Evolutionary conservation across 1,140 invertebrate species (phyloP).

Genomic region (Ostrea denselamellosa): DNA sequence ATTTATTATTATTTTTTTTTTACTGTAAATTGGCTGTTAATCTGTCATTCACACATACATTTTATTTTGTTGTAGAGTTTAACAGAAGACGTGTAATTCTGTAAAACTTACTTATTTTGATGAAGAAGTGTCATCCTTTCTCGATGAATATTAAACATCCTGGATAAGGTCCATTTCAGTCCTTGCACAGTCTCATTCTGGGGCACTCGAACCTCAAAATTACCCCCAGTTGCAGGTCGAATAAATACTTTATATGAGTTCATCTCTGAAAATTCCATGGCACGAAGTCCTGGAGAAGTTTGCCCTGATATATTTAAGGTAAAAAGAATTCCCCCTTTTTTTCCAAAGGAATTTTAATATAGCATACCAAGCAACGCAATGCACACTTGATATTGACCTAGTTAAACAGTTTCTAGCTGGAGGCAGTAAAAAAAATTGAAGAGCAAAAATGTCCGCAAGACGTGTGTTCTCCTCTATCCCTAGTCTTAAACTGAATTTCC

Average conservation of each 20-base stretch:
- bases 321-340: neutral
- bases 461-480: neutral
- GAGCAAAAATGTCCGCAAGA: neutral
- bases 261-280: constrained; percentile 35
- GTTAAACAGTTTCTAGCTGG: neutral
- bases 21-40: too few relatives aligned
- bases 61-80: neutral
- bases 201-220: constrained; percentile 90
- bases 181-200: constrained; percentile 90
- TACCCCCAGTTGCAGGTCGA: constrained; percentile 91
- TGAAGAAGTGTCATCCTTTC: constrained; percentile 94
- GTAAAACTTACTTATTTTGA: constrained; percentile 87
- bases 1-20: neutral
- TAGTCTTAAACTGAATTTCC: constrained; percentile 19
- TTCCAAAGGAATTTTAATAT: neutral
- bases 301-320: neutral
- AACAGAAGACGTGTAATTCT: neutral
- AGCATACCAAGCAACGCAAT: neutral
- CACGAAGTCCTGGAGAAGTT: neutral
- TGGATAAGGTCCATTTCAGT: constrained; percentile 94
- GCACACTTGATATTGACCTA: constrained; percentile 10
- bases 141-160: constrained; percentile 93
- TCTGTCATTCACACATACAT: neutral
- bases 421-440: neutral
- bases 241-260: constrained; percentile 53